Conservation (phyloP, 2,113 vertebrate species). For the Lutjanus erythropterus region DNA sequence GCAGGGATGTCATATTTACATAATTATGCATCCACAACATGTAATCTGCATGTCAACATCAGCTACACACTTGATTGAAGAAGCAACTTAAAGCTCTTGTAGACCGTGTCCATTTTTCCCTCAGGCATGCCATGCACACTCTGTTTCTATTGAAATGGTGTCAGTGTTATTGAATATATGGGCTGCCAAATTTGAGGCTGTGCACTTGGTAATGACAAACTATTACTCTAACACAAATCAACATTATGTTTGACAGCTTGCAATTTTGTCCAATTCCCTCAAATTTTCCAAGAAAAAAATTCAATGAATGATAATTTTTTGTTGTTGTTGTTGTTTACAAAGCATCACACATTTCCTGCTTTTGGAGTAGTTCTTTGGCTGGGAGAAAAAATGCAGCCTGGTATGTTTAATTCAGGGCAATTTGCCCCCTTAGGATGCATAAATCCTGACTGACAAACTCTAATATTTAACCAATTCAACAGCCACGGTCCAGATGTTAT, state of each 20-base stretch:
- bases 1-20: not conserved
- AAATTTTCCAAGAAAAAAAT: not conserved
- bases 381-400: not conserved
- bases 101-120: no score
- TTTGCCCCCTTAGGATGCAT: not conserved
- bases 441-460: not conserved
- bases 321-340: not conserved
- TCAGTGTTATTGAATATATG: not conserved
- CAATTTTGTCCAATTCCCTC: not conserved
- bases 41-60: not conserved
- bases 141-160: not conserved
- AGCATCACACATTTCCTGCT: not conserved
- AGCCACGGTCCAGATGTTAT: not conserved
- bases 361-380: not conserved
- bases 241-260: not conserved
- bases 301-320: not conserved
- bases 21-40: no score
- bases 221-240: not conserved
- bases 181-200: not conserved
- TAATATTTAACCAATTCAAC: not conserved
- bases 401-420: not conserved
- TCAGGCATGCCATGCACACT: no score
- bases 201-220: not conserved
- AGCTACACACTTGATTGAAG: no score
- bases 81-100: no score